A percentile compares a stretch with the other conserved stretches of the same genome.
Conservation (phyloP, 1,140 invertebrate species). For the Limonius californicus region DNA sequence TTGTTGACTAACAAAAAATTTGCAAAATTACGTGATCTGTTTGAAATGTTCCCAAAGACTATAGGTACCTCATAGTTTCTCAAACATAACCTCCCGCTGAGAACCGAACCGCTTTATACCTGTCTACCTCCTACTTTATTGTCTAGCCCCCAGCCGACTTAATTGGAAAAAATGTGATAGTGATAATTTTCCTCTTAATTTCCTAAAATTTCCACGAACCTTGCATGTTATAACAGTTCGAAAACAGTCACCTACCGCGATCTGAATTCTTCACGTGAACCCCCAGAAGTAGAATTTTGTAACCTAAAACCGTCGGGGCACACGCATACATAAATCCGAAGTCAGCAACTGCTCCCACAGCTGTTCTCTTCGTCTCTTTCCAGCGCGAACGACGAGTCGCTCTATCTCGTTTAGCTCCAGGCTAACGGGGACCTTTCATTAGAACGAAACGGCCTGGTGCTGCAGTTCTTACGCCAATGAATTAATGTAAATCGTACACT, state of each 20-base stretch:
- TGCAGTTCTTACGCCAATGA: conserved; percentile 22
- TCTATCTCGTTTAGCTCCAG: conserved; percentile 19
- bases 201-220: too few relatives aligned
- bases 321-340: neutral
- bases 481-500: conserved; percentile 25
- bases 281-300: neutral
- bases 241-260: neutral
- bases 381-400: neutral
- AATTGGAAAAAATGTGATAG: too few relatives aligned
- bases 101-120: too few relatives aligned
- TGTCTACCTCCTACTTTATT: too few relatives aligned
- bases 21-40: too few relatives aligned
- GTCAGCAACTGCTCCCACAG: neutral
- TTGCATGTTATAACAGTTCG: too few relatives aligned
- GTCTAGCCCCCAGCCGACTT: too few relatives aligned
- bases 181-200: too few relatives aligned
- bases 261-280: neutral
- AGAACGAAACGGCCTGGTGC: conserved; percentile 23
- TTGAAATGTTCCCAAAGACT: too few relatives aligned
- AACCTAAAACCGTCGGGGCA: neutral
- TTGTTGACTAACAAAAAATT: too few relatives aligned
- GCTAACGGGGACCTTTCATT: conserved; percentile 22
- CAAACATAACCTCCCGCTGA: too few relatives aligned
- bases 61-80: too few relatives aligned
- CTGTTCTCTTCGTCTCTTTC: neutral